These are phyloP conservation scores for Drymonia ruficornis DNA, from an alignment of 2,888 invertebrate species.

Conservation along the genomic window DNA sequence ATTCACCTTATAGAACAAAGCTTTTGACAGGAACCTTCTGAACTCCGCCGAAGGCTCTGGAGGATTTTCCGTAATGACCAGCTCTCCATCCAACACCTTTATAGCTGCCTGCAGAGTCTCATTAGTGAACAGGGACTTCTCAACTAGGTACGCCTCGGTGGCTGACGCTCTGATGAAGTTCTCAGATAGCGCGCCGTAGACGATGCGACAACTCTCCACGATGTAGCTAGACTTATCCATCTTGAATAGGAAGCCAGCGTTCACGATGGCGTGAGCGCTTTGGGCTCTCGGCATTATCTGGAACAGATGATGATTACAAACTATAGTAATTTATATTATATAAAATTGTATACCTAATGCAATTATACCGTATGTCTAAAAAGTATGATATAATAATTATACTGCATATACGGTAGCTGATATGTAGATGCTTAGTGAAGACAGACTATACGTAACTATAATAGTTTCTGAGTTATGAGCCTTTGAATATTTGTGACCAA, in stretches of 20 bases:
- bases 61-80: constrained; percentile 56
- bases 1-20: constrained; percentile 86
- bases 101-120: constrained; percentile 65
- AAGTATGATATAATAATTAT: no score
- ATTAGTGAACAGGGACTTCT: constrained; percentile 65
- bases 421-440: no score
- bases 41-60: constrained; percentile 84
- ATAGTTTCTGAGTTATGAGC: no score
- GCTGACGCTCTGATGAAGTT: constrained; percentile 71
- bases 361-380: no score
- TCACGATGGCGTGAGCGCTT: constrained; percentile 90
- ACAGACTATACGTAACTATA: no score
- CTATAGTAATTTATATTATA: no score
- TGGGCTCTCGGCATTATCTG: constrained; percentile 90
- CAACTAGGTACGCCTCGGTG: constrained; percentile 77
- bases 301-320: no score
- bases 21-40: constrained; percentile 82
- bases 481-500: no score
- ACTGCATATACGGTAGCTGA: no score
- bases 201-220: constrained; percentile 71
- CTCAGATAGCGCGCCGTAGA: constrained; percentile 84
- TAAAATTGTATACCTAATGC: no score
- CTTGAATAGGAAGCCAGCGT: constrained; percentile 87
- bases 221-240: constrained; percentile 28
- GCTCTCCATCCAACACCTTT: constrained; percentile 48